Percentiles rank a stretch among this genome's conserved stretches.
Evolutionary conservation across 30 jellyfish, hydroid and myxozoan genomes (phyloP).

Genomic region (Chrysaora quinquecirrha): DNA sequence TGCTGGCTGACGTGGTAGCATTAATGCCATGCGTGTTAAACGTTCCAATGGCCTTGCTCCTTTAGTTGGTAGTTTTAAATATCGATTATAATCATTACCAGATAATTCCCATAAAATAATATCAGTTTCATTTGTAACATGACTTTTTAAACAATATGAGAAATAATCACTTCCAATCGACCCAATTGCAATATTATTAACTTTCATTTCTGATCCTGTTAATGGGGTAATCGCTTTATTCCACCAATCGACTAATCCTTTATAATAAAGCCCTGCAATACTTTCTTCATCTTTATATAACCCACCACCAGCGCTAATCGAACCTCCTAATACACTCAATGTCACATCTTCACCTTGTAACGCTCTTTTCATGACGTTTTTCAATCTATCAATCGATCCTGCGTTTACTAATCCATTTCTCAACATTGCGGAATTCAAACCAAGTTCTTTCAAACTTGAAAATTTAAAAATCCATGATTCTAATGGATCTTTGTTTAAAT

Average conservation of each 20-base stretch:
- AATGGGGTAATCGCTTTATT: conserved; percentile 88
- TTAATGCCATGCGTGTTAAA: conserved; percentile 89
- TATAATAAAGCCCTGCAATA: conserved; percentile 94
- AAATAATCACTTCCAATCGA: conserved; percentile 97
- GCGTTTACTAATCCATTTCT: conserved; percentile 96
- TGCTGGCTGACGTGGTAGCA: conserved; percentile 91
- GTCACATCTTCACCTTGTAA: conserved; percentile 89
- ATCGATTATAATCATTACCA: conserved; percentile 95
- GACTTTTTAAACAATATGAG: conserved; percentile 90
- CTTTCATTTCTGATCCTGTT: conserved; percentile 94
- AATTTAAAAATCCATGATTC: conserved; percentile 94
- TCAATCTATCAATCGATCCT: conserved; percentile 90
- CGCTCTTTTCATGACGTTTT: conserved; percentile 94
- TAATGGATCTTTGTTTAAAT: conserved; percentile 90
- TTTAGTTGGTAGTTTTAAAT: conserved; percentile 85
- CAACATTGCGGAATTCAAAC: conserved; percentile 86
- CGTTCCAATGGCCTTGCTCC: conserved; percentile 99
- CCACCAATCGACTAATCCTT: conserved; percentile 99
- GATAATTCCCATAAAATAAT: conserved; percentile 93
- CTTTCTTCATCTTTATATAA: conserved; percentile 93
- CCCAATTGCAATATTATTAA: conserved; percentile 96
- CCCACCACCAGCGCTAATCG: conserved; percentile 99
- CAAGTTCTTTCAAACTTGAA: conserved; percentile 73
- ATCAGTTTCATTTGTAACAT: conserved; percentile 76
- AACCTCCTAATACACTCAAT: conserved; percentile 95